Conservation (phyloP, 2,797 vertebrate genomes). For the Gymnopithys bicolor region DNA sequence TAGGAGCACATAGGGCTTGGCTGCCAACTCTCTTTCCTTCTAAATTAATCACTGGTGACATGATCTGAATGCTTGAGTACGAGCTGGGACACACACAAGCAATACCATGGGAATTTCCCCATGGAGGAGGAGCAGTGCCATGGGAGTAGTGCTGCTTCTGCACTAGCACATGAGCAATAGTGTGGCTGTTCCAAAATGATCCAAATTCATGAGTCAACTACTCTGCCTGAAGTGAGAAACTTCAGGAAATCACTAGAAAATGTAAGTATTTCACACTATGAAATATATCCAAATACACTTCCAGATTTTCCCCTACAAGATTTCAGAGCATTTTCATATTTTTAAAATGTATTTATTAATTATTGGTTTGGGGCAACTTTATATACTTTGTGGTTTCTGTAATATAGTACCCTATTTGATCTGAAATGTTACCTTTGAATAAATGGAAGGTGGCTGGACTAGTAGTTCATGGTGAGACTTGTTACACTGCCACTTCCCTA, state of each 20-base stretch:
- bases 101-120: rapidly evolving
- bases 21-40: background rate
- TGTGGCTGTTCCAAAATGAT: background rate
- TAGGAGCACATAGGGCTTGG: background rate
- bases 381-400: background rate
- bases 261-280: background rate
- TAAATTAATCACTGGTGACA: background rate
- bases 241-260: background rate
- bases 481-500: background rate
- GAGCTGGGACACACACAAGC: rapidly evolving
- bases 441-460: background rate
- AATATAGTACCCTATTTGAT: background rate
- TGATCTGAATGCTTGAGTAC: background rate
- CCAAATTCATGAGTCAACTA: background rate
- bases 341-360: background rate
- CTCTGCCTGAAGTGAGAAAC: background rate
- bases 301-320: background rate
- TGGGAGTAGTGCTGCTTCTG: background rate
- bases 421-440: background rate
- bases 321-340: background rate
- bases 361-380: background rate
- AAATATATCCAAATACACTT: background rate
- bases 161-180: rapidly evolving
- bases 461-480: background rate
- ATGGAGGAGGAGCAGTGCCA: background rate